These are phyloP conservation scores for Teleogryllus occipitalis DNA, from an alignment of 1,140 invertebrate species.

Conservation along the genomic window DNA sequence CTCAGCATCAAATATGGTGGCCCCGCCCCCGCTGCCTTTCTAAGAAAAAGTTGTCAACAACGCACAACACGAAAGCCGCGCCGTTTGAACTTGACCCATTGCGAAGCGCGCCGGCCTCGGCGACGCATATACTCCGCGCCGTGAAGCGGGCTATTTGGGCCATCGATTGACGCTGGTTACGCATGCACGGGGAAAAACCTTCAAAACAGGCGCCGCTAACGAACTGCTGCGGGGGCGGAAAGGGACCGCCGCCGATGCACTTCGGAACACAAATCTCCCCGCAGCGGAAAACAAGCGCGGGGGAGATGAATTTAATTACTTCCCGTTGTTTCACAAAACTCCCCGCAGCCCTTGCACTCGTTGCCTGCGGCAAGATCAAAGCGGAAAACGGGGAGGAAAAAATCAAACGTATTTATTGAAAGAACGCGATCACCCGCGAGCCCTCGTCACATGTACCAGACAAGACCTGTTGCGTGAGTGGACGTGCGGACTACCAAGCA, in stretches of 20 bases:
- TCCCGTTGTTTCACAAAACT: neutral
- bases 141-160: neutral
- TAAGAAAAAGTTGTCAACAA: neutral
- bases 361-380: neutral
- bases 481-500: too few species aligned
- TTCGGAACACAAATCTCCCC: neutral
- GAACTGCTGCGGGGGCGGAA: neutral
- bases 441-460: too few species aligned
- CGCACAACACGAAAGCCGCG: neutral
- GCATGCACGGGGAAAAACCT: neutral
- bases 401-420: neutral
- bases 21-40: neutral
- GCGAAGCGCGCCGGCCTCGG: neutral
- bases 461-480: too few species aligned
- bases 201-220: neutral
- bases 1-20: neutral
- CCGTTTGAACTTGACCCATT: neutral
- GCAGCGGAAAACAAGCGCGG: neutral
- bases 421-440: too few species aligned
- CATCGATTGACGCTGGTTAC: neutral
- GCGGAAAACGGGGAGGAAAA: neutral
- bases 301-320: neutral
- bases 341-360: neutral
- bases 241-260: neutral
- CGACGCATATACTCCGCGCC: neutral